Evolutionary conservation across 2,797 vertebrate species (phyloP), one percentile per base, ranked within the genome.

Genomic region (Buphagus erythrorhynchus): DNA sequence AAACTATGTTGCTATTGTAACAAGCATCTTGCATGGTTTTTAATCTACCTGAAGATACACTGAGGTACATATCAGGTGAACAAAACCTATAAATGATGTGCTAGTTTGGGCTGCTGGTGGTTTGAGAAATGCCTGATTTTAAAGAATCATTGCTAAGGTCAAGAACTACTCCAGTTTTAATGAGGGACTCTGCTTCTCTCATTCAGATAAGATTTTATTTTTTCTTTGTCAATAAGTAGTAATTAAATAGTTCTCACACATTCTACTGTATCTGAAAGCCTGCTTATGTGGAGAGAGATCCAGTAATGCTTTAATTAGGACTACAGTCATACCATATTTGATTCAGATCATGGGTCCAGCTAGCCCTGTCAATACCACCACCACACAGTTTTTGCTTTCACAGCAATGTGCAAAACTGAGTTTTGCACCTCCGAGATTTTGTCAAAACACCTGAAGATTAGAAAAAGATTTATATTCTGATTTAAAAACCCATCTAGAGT

Each of bases 141-240:
- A 86, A 89, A 84, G 63, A 73, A 71, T 18, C 18, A 10, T 28
- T 42, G 45, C 36, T 76, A 93, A 86, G 86, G 80, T 93, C 67
- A 94, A 92, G 63, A 91, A 69, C 40, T 66, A 69, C 86, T 76
- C 59, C 29, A 73, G 29, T 57, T 79, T 79, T 92, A 88, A 88
- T 51, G 52, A 89, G 43, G 20, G 55, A 63, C 19, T 52, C 25
- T 87, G 45, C 46, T 93, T 89, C 43, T 58, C 51, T 69, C 36
- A 43, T 57, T 74, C 36, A 66, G 77, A 84, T 42, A 69, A 76
- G 68, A 38, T 38, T 29, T 33, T 4, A 2, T 29, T 38, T 67
- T 63, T 65, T 54, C 40, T 76, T 63, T 12, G 13, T 54, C 66
- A 73, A 4, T 58, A 91, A 82, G 26, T 38, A 11, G 59, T 88